Evolutionary conservation across 2,797 vertebrate species (phyloP).

Genomic region (Malurus leucopterus): DNA sequence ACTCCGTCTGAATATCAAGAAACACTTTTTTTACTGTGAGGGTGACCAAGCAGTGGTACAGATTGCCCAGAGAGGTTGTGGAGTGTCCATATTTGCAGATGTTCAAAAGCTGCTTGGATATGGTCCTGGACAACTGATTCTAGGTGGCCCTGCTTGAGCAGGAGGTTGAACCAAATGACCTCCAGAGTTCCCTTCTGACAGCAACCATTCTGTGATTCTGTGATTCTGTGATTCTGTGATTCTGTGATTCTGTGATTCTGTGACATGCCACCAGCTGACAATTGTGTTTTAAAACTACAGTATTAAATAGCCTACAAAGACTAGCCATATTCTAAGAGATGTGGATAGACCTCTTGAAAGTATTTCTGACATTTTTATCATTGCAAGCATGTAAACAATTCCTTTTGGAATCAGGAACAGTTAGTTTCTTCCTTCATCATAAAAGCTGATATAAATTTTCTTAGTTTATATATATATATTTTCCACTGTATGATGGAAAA

Average conservation of each 20-base stretch:
- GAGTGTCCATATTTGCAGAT: neutral
- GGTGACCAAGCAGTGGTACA: rapidly evolving
- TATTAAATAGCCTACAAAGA: neutral
- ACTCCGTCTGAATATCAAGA: neutral
- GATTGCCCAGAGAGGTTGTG: neutral
- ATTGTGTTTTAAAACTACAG: neutral
- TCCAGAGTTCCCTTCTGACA: neutral
- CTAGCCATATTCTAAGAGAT: neutral
- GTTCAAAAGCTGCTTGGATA: neutral
- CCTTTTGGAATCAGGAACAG: neutral
- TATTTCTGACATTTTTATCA: neutral
- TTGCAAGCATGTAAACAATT: neutral
- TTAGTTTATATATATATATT: neutral
- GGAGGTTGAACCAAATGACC: neutral
- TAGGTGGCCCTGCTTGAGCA: neutral
- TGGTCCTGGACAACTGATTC: neutral
- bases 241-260: neutral
- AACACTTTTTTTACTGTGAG: neutral
- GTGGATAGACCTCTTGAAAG: neutral
- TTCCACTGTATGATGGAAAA: neutral
- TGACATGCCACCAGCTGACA: neutral
- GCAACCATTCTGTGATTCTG: neutral
- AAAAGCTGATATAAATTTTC: neutral
- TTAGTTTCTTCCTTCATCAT: neutral
- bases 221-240: neutral